Percentiles rank a stretch among this genome's conserved stretches.
These are phyloP conservation scores for Asteroscopus sphinx DNA, from an alignment of 2,888 invertebrate genomes.

Conservation along the genomic window DNA sequence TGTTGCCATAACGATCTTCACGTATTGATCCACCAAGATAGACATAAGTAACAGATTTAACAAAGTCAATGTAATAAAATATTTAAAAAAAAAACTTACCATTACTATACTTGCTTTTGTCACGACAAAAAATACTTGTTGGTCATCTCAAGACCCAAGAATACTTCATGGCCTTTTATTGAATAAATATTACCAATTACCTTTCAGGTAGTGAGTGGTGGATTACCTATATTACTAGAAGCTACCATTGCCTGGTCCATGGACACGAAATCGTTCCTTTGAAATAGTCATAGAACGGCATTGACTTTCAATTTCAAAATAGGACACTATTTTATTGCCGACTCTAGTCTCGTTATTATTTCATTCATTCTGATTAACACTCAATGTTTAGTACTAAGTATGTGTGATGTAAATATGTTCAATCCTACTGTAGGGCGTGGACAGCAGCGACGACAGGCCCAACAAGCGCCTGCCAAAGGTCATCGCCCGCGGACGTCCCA, in stretches of 20 bases:
- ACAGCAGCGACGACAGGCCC: constrained; percentile 84
- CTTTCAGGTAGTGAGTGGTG: too few species aligned
- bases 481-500: constrained; percentile 84
- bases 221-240: too few species aligned
- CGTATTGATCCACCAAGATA: too few species aligned
- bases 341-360: not conserved
- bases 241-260: not conserved
- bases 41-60: too few species aligned
- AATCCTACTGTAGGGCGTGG: constrained; percentile 74
- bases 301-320: not conserved
- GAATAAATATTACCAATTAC: too few species aligned
- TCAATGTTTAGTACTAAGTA: constrained; percentile 19
- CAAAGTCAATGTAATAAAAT: too few species aligned
- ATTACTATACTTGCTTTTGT: too few species aligned
- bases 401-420: constrained; percentile 66
- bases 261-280: not conserved
- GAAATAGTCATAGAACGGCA: not conserved
- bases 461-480: constrained; percentile 80
- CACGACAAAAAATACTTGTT: too few species aligned
- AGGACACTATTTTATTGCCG: not conserved
- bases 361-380: not conserved
- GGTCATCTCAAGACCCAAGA: too few species aligned
- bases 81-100: too few species aligned
- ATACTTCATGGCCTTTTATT: too few species aligned
- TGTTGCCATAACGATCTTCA: too few species aligned